Evolutionary conservation across 92 coral and sea anemone species (phyloP).

Genomic region (Epizoanthus stellaris): DNA sequence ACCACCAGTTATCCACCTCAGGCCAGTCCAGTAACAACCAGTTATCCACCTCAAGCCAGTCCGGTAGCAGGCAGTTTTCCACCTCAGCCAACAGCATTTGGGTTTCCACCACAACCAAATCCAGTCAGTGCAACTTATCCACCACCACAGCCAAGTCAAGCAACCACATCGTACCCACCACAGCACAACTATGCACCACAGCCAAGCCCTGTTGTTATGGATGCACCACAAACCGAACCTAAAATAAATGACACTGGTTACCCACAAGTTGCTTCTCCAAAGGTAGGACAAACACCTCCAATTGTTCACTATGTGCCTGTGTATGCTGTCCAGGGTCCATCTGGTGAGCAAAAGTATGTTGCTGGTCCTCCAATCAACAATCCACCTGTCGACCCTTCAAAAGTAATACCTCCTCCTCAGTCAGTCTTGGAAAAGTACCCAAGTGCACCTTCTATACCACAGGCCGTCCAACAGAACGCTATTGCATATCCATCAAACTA

Average conservation of each 20-base stretch:
- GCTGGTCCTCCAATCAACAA: constrained; percentile 42
- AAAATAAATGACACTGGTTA: not conserved
- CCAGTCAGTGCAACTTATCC: constrained; percentile 15
- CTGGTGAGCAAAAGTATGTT: constrained; percentile 41
- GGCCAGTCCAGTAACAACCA: not conserved
- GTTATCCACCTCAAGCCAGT: constrained; percentile 38
- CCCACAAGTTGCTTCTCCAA: constrained; percentile 30
- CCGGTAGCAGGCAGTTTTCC: constrained; percentile 38
- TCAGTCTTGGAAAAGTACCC: constrained; percentile 42
- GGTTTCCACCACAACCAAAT: constrained; percentile 33
- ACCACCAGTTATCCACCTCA: constrained; percentile 30
- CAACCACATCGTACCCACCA: not conserved
- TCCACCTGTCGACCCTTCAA: constrained; percentile 40
- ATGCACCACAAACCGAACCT: constrained; percentile 12
- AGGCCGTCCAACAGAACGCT: constrained; percentile 41
- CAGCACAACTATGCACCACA: constrained; percentile 4
- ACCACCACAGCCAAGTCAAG: constrained; percentile 6
- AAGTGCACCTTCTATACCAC: constrained; percentile 46
- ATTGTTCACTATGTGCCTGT: constrained; percentile 81
- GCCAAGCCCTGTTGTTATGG: not conserved
- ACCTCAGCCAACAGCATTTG: constrained; percentile 38
- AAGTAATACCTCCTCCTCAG: constrained; percentile 36
- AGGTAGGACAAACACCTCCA: constrained; percentile 41
- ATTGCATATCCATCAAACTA: constrained; percentile 44
- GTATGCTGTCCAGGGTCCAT: constrained; percentile 82